A percentile compares a stretch with the other conserved stretches of the same genome.
Evolutionary conservation across 2,888 invertebrate genomes (phyloP).

Genomic region (Eulithis testata): DNA sequence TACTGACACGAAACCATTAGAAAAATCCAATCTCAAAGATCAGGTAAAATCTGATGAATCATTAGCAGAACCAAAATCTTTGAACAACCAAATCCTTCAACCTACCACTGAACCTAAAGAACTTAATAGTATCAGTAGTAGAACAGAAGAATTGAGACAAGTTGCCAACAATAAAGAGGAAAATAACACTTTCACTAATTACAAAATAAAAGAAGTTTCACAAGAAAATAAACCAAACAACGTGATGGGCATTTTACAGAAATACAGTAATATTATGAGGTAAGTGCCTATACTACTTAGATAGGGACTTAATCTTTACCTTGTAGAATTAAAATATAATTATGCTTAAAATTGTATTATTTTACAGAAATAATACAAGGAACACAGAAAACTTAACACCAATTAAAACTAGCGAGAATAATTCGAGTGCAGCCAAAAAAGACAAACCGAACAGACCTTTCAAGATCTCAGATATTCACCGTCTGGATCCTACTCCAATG

Average conservation of each 20-base stretch:
- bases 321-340: too few relatives aligned
- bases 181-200: slow-evolving; percentile 6
- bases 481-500: slow-evolving; percentile 47
- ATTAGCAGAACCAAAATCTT: not conserved
- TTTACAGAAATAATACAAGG: slow-evolving; percentile 20
- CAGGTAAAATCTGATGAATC: not conserved
- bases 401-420: slow-evolving; percentile 20
- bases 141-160: slow-evolving; percentile 4
- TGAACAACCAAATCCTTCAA: not conserved
- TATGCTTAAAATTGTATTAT: not conserved
- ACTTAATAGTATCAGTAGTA: not conserved
- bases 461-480: slow-evolving; percentile 66
- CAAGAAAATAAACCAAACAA: slow-evolving; percentile 30
- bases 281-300: slow-evolving; percentile 37
- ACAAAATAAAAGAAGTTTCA: slow-evolving; percentile 17
- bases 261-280: slow-evolving; percentile 61
- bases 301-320: too few relatives aligned
- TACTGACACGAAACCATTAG: not conserved
- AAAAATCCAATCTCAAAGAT: not conserved
- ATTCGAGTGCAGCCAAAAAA: slow-evolving; percentile 16
- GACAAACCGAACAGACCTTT: slow-evolving; percentile 59
- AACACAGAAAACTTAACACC: slow-evolving; percentile 12
- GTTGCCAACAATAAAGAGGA: slow-evolving; percentile 4
- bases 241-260: slow-evolving; percentile 59
- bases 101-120: not conserved